Evolutionary conservation across 2,797 vertebrate species (phyloP).

Genomic region (Paguma larvata): DNA sequence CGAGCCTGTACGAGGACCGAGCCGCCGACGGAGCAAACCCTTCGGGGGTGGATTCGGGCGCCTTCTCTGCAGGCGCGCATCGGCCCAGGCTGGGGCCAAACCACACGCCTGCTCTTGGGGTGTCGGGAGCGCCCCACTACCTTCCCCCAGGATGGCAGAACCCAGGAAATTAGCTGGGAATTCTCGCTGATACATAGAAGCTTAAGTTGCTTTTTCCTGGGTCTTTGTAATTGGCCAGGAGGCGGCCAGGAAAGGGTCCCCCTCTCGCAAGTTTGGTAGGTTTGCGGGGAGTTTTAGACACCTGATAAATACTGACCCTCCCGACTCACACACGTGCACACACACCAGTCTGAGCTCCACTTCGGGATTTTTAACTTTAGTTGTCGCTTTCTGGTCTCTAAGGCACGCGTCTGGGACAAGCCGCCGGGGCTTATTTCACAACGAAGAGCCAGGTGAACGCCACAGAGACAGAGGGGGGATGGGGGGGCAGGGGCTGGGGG

Average conservation of each 20-base stretch:
- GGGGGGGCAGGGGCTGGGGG: neutral
- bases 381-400: neutral
- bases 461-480: neutral
- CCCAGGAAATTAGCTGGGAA: neutral
- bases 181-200: neutral
- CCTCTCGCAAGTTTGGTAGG: neutral
- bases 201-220: neutral
- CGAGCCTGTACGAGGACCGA: neutral
- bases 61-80: neutral
- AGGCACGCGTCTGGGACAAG: neutral
- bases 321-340: neutral
- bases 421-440: neutral
- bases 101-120: neutral
- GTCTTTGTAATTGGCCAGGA: no score
- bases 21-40: rapidly evolving
- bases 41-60: neutral
- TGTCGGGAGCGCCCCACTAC: neutral
- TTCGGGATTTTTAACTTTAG: neutral
- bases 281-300: neutral
- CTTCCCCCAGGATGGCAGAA: neutral
- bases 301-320: neutral
- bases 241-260: neutral
- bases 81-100: rapidly evolving
- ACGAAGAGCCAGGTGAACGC: neutral
- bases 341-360: rapidly evolving